phyloP scores from a whole-genome alignment of 1,140 invertebrate genomes.

The Triops longicaudatus region DNA sequence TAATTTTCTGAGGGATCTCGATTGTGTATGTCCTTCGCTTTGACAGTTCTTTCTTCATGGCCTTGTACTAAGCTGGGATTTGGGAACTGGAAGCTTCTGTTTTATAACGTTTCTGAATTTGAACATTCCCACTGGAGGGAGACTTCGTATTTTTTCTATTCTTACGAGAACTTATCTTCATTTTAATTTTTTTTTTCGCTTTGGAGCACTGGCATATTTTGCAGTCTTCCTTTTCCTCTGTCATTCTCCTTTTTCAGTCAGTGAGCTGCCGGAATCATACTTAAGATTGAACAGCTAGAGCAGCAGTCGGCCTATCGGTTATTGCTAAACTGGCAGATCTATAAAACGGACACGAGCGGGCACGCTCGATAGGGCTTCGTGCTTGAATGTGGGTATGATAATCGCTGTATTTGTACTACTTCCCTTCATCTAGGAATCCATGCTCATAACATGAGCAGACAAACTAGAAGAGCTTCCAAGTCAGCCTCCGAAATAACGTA shows the following conservation, averaged over 20 bases:
- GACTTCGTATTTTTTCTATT: not conserved
- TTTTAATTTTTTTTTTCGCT: too few species aligned
- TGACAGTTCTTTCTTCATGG: not conserved
- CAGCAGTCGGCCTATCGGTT: not conserved
- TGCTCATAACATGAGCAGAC: not conserved
- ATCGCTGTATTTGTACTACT: not conserved
- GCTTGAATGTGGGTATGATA: not conserved
- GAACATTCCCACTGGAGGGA: not conserved
- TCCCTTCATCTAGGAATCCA: not conserved
- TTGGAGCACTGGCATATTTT: too few species aligned
- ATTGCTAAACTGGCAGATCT: not conserved
- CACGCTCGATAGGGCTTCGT: not conserved
- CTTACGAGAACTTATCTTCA: not conserved
- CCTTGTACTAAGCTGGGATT: not conserved
- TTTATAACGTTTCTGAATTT: not conserved
- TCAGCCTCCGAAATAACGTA: too few species aligned
- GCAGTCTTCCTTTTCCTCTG: too few species aligned
- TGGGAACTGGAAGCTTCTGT: not conserved
- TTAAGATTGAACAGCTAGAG: not conserved
- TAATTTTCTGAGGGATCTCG: too few species aligned
- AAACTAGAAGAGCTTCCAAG: not conserved
- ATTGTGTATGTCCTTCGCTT: too few species aligned
- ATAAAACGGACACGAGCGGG: not conserved
- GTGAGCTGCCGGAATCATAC: too few species aligned
- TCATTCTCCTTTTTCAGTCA: too few species aligned